A percentile compares a stretch with the other conserved stretches of the same genome.
Conservation (phyloP, 1,140 invertebrate species). For the Ylistrum balloti region DNA sequence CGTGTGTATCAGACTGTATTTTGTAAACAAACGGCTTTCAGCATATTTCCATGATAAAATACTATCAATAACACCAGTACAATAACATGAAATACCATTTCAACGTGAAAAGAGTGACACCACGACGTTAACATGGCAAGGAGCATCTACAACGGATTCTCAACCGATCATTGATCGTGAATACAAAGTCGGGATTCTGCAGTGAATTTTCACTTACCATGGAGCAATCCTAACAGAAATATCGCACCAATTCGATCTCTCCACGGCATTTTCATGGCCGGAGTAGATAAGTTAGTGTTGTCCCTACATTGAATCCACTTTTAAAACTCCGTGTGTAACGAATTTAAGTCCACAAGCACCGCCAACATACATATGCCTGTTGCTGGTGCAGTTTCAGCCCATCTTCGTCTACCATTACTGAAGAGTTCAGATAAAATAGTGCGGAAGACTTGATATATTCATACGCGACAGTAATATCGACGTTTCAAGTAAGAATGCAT, state of each 20-base stretch:
- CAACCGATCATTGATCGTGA: conserved; percentile 8
- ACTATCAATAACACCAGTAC: not conserved
- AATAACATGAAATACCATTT: not conserved
- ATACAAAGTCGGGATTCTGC: conserved; percentile 14
- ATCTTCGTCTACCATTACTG: conserved; percentile 34
- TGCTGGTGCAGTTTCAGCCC: conserved; percentile 29
- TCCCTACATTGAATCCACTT: conserved; percentile 28
- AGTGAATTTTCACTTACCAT: conserved; percentile 12
- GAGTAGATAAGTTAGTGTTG: conserved; percentile 19
- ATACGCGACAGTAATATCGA: not conserved
- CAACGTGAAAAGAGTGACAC: not conserved
- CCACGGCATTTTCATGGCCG: conserved; percentile 36
- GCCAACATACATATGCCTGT: conserved; percentile 17
- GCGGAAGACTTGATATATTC: not conserved
- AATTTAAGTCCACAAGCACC: conserved; percentile 12
- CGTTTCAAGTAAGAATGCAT: not conserved
- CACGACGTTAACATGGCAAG: not conserved
- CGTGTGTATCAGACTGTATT: not conserved
- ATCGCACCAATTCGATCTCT: conserved; percentile 37
- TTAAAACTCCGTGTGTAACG: not conserved
- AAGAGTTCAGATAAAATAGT: conserved; percentile 34
- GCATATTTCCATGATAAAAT: not conserved
- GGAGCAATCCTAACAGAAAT: conserved; percentile 33
- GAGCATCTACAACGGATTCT: not conserved
- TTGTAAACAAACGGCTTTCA: conserved; percentile 10